phyloP scores from a whole-genome alignment of 30 jellyfish, hydroid and myxozoan species.

The Pelagia noctiluca region DNA sequence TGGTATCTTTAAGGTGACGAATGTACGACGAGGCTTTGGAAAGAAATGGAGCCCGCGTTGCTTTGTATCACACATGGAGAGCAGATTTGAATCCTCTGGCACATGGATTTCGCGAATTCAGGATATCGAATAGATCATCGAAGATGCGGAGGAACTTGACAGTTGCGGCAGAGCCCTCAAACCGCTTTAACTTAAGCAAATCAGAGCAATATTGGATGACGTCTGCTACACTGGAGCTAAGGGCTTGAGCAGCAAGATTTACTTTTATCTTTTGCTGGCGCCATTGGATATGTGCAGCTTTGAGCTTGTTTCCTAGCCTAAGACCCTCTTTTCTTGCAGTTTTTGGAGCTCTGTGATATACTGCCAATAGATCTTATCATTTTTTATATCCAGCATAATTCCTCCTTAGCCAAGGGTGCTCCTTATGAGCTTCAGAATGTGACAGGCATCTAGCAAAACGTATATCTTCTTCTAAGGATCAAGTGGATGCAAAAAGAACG shows the following conservation, averaged over 20 bases:
- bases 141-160: constrained; percentile 62
- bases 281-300: no score
- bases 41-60: constrained; percentile 62
- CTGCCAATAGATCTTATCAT: no score
- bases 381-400: constrained; percentile 41
- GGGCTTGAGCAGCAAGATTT: no score
- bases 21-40: constrained; percentile 40
- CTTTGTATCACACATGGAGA: constrained; percentile 44
- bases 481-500: no score
- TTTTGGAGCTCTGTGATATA: no score
- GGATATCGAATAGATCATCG: constrained; percentile 73
- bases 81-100: constrained; percentile 78
- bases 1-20: constrained; percentile 39
- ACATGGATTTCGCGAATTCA: constrained; percentile 81
- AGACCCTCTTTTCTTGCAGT: constrained; percentile 68
- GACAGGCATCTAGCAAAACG: constrained; percentile 83
- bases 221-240: no score
- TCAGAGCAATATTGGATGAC: constrained; percentile 41
- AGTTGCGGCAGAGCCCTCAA: constrained; percentile 69
- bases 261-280: no score
- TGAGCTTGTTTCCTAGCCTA: no score
- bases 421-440: constrained; percentile 79
- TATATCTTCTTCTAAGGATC: no score
- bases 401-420: constrained; percentile 79
- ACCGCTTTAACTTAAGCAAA: constrained; percentile 55